phyloP scores from a whole-genome alignment of 2,797 vertebrate species.

The Choloepus didactylus region DNA sequence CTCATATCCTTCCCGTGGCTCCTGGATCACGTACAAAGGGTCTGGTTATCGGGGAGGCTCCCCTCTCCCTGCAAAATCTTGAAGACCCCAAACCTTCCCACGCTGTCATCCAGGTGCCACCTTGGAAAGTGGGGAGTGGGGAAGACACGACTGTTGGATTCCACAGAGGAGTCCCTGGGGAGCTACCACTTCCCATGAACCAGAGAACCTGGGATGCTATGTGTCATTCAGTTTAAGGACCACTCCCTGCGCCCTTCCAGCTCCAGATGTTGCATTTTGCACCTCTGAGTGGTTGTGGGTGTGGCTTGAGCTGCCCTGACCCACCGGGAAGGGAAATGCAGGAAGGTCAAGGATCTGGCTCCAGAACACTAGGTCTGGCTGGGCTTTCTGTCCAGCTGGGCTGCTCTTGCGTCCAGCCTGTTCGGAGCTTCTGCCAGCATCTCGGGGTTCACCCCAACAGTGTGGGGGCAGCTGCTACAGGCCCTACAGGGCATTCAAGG shows the following conservation, averaged over 20 bases:
- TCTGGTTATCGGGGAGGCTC: not conserved
- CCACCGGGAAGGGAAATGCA: accelerated
- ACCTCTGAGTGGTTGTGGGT: not conserved
- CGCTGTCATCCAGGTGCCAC: accelerated
- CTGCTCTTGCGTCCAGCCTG: not conserved
- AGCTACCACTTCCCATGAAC: not conserved
- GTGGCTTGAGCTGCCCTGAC: accelerated
- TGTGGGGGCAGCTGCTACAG: not conserved
- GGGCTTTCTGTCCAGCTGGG: not conserved
- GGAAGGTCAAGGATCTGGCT: too few species aligned
- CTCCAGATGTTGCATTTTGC: accelerated
- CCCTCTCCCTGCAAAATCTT: not conserved
- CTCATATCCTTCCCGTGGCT: not conserved
- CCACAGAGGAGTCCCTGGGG: too few species aligned
- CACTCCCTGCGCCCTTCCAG: accelerated
- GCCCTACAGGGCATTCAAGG: too few species aligned
- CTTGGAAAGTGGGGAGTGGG: not conserved
- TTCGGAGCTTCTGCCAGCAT: not conserved
- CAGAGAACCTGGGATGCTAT: not conserved
- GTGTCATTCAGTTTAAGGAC: not conserved
- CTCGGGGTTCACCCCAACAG: accelerated
- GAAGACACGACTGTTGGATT: not conserved
- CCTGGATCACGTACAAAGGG: not conserved
- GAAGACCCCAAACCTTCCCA: too few species aligned
- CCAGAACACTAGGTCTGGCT: accelerated